phyloP scores from a whole-genome alignment of 2,888 invertebrate genomes.

The Hydrotaea diabolus region DNA sequence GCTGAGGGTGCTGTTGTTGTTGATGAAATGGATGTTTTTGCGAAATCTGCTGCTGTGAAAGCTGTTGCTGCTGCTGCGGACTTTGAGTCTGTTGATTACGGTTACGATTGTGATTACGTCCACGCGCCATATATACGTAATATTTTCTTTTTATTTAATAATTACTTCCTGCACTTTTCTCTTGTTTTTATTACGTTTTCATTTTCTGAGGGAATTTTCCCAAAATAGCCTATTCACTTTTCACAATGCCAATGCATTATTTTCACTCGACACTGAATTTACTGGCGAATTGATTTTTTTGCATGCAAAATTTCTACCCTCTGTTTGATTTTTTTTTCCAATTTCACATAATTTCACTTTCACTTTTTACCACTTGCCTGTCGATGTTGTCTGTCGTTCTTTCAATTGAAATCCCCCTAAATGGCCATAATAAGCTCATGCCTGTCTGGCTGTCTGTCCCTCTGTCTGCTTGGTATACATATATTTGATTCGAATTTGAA shows the following conservation, averaged over 20 bases:
- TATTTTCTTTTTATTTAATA: conserved; percentile 75
- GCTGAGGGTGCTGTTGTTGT: conserved; percentile 64
- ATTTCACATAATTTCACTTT: conserved; percentile 49
- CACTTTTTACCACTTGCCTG: neutral
- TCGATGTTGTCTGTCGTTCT: neutral
- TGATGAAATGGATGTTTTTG: conserved; percentile 61
- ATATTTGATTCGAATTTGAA: conserved; percentile 34
- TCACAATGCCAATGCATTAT: neutral
- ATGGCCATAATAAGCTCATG: conserved; percentile 43
- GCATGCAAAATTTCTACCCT: neutral
- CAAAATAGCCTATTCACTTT: conserved; percentile 47
- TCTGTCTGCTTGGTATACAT: neutral
- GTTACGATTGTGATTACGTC: conserved; percentile 79
- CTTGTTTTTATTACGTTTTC: conserved; percentile 28
- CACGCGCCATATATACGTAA: conserved; percentile 80
- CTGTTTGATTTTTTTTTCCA: neutral
- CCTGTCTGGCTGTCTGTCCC: conserved; percentile 71
- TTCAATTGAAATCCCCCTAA: conserved; percentile 19
- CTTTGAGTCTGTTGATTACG: conserved; percentile 72
- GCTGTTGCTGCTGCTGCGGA: conserved; percentile 59
- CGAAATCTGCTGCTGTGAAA: conserved; percentile 57
- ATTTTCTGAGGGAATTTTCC: conserved; percentile 31
- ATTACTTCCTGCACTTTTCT: conserved; percentile 64
- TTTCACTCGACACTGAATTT: conserved; percentile 45
- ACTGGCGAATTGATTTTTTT: conserved; percentile 15